A percentile compares a stretch with the other conserved stretches of the same genome.
Evolutionary conservation across 2,888 invertebrate genomes (phyloP).

Genomic region (Drosophila pseudotakahashii): DNA sequence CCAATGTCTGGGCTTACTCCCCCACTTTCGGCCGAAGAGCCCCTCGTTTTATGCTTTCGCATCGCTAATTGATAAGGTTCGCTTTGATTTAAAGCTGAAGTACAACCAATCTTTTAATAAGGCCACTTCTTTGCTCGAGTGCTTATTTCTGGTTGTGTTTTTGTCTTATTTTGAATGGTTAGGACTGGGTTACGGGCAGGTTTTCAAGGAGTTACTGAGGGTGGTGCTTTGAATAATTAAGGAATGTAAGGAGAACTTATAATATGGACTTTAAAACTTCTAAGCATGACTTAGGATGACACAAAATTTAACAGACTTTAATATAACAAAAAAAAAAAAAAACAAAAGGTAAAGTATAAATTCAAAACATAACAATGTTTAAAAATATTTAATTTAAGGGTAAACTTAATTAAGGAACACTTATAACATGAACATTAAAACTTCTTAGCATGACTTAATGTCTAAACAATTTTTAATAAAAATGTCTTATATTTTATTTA

Average conservation of each 20-base stretch:
- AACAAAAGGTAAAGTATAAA: too few relatives aligned
- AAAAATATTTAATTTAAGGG: too few relatives aligned
- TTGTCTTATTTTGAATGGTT: background rate
- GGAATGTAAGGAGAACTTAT: background rate
- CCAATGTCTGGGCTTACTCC: background rate
- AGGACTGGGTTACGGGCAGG: background rate
- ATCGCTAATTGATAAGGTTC: slow-evolving; percentile 17
- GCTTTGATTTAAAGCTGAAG: background rate
- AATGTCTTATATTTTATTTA: too few relatives aligned
- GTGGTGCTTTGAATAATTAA: background rate
- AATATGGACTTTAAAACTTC: too few relatives aligned
- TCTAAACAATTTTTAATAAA: too few relatives aligned
- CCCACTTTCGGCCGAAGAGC: background rate
- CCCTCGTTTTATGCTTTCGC: background rate
- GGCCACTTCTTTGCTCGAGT: background rate
- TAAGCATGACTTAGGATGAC: too few relatives aligned
- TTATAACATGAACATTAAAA: too few relatives aligned
- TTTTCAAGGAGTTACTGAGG: background rate
- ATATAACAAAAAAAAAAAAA: too few relatives aligned
- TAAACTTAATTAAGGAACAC: too few relatives aligned
- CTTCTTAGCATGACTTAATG: too few relatives aligned
- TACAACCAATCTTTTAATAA: background rate
- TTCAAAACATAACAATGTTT: too few relatives aligned
- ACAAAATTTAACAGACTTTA: too few relatives aligned
- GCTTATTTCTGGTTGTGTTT: background rate